These are phyloP conservation scores for Phasia obesa DNA, from an alignment of 2,888 invertebrate species.

Conservation along the genomic window DNA sequence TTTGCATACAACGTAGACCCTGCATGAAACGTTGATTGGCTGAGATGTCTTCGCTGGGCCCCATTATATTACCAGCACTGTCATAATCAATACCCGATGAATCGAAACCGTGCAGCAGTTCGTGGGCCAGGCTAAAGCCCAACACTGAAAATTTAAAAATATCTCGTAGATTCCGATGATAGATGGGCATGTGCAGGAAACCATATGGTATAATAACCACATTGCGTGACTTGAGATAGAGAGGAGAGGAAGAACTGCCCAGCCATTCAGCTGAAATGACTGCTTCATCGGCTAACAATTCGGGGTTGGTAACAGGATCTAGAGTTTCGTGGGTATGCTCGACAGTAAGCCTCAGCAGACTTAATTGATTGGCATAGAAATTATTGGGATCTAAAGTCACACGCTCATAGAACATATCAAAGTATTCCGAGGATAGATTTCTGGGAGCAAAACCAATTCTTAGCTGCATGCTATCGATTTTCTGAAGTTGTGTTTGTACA, in stretches of 20 bases:
- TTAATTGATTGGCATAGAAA: constrained; percentile 79
- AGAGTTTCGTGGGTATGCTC: constrained; percentile 74
- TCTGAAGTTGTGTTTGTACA: constrained; percentile 75
- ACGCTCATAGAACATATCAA: constrained; percentile 75
- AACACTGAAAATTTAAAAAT: constrained; percentile 77
- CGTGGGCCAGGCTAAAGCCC: constrained; percentile 79
- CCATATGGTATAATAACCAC: constrained; percentile 78
- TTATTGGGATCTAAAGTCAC: constrained; percentile 74
- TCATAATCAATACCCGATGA: constrained; percentile 79
- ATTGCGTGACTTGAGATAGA: constrained; percentile 78
- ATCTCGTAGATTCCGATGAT: constrained; percentile 76
- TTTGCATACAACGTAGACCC: constrained; percentile 77
- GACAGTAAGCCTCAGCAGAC: constrained; percentile 74
- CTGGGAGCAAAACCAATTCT: constrained; percentile 77
- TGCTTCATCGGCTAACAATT: constrained; percentile 68
- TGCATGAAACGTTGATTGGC: constrained; percentile 76
- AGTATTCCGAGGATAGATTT: constrained; percentile 73
- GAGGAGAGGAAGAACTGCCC: constrained; percentile 78
- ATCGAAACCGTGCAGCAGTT: constrained; percentile 79
- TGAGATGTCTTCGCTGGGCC: constrained; percentile 78
- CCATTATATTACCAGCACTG: constrained; percentile 78
- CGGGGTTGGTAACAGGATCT: constrained; percentile 49
- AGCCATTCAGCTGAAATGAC: constrained; percentile 75
- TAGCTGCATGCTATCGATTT: constrained; percentile 76
- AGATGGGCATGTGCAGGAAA: constrained; percentile 77